Evolutionary conservation across 2,113 vertebrate genomes (phyloP), one percentile per base, ranked within the genome.

Genomic region (Antechinus flavipes): DNA sequence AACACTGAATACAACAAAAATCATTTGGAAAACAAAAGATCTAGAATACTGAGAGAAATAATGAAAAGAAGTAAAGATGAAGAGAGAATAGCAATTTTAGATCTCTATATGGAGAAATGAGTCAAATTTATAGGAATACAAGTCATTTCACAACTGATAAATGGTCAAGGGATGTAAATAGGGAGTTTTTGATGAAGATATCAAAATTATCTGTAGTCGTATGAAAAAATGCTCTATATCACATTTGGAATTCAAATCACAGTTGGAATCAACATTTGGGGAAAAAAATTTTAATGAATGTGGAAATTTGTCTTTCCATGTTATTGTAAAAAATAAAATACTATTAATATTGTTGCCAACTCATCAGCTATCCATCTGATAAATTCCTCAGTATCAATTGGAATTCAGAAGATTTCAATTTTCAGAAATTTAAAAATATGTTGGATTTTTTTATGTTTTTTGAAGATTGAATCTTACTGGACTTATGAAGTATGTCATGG

Each of bases 391-490:
- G 90, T 89, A 93, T 90, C 50, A 93, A 94, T 94, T 58, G 26
- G 95, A 94, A 96, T 54, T 47, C 54, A 95, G 0, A 47, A 94
- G 56, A 92, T 12, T 14, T 8, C 10, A 19, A 0, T 49, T 95
- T 96, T 93, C 92, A 8, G 90, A 0, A 53, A 35, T 93, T 35
- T 95, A 61, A 97, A 91, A n/a, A 53, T 22, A 68, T 90, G 9
- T 10, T n/a, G n/a, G 9, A 3, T 35, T 68, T 14, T 14, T 68
- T 68, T 68, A 11, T 54, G 14, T 96, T 91, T 94, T 96, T 98
- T 98, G 97, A 98, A 99, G 99, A 99, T 99, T 96, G 99, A 99
- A 97, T 99, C 99, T 26, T 99, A 99, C 92, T 99, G 99, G 99
- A 99, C 99, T 7, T 99, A 99, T 0, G 99, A 99, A 98, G 99